Percentiles rank a stretch among this genome's conserved stretches.
Conservation (phyloP, 2,888 invertebrate species). For the Petrolisthes manimaculis region DNA sequence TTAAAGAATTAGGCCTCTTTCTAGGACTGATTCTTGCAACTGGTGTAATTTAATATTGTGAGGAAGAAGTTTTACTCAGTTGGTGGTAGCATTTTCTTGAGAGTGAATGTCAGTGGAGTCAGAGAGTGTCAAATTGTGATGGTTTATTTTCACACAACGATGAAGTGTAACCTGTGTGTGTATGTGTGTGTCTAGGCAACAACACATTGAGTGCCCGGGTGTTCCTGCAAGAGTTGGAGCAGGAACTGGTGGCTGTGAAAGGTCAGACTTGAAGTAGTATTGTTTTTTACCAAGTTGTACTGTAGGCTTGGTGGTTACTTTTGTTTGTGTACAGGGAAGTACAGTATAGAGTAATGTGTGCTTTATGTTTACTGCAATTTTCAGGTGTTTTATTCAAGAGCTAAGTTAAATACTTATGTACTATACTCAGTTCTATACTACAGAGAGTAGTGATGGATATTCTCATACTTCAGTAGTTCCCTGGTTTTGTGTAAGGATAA, state of each 20-base stretch:
- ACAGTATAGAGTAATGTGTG: neutral
- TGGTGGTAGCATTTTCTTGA: too few species aligned
- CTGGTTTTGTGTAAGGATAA: too few species aligned
- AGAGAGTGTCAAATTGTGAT: neutral
- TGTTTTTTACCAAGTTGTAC: neutral
- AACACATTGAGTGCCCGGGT: conserved; percentile 51
- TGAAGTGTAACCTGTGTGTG: neutral
- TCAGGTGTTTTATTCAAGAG: too few species aligned
- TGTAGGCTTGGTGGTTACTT: neutral
- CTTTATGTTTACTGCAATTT: neutral
- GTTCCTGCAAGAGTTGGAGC: conserved; percentile 53
- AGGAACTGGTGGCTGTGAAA: conserved; percentile 45
- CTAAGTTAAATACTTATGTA: too few species aligned
- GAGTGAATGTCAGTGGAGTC: neutral
- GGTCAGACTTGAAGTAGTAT: conserved; percentile 13
- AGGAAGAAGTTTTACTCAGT: neutral
- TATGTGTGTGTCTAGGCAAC: conserved; percentile 22
- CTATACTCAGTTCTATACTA: too few species aligned
- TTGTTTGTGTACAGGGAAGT: neutral
- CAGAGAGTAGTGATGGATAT: too few species aligned
- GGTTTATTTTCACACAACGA: neutral
- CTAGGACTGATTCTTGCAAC: too few species aligned
- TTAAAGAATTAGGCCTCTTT: too few species aligned
- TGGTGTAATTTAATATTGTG: neutral
- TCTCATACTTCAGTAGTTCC: too few species aligned